A percentile compares a stretch with the other conserved stretches of the same genome.
phyloP scores from a whole-genome alignment of 2,888 invertebrate genomes.

The Dryobota labecula region DNA sequence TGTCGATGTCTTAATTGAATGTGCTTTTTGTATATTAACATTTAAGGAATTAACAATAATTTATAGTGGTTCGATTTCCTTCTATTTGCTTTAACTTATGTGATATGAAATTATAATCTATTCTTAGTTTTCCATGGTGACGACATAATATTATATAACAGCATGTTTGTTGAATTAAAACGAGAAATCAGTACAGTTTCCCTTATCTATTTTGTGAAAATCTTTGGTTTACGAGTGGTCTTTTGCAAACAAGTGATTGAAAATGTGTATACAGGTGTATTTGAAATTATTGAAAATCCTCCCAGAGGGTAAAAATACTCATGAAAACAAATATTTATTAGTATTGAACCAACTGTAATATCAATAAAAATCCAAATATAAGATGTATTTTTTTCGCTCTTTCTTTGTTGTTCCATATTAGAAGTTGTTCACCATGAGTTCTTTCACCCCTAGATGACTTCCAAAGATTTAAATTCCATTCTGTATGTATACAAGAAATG shows the following conservation, averaged over 20 bases:
- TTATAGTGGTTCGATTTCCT: slow-evolving; percentile 1
- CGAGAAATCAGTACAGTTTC: background rate
- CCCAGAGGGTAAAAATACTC: background rate
- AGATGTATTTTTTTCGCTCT: too few species aligned
- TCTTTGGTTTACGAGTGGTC: background rate
- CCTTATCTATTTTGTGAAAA: background rate
- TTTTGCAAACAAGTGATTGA: background rate
- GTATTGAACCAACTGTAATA: background rate
- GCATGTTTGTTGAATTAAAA: slow-evolving; percentile 12
- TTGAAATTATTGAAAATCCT: background rate
- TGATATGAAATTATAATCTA: background rate
- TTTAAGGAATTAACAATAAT: slow-evolving; percentile 36
- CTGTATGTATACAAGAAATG: too few species aligned
- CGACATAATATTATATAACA: background rate
- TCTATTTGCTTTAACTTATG: background rate
- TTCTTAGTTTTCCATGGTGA: background rate
- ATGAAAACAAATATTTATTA: background rate
- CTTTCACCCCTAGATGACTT: background rate
- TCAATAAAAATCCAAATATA: background rate
- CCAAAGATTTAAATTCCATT: background rate
- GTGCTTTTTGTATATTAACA: slow-evolving; percentile 48
- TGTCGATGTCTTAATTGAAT: slow-evolving; percentile 52
- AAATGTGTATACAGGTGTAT: background rate
- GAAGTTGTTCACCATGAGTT: background rate
- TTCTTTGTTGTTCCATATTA: background rate